Evolutionary conservation across 2,113 vertebrate species (phyloP).

Genomic region (Hystrix cristata): DNA sequence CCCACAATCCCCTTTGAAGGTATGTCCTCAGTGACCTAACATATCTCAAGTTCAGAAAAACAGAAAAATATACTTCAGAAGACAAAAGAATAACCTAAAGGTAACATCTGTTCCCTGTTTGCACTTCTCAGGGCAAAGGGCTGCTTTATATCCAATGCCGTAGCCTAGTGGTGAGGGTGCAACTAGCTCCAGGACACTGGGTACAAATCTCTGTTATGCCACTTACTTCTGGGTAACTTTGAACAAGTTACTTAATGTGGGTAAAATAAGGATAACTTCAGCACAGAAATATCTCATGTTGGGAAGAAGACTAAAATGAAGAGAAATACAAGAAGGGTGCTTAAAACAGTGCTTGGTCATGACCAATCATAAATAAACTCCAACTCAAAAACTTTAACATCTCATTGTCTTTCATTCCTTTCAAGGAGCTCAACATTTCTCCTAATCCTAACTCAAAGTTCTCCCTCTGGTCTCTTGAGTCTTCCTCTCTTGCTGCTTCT

Average conservation of each 20-base stretch:
- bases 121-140: neutral
- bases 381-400: neutral
- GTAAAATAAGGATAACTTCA: neutral
- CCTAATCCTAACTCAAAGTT: neutral
- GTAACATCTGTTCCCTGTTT: neutral
- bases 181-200: neutral
- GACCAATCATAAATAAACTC: neutral
- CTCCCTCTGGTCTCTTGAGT: neutral
- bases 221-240: neutral
- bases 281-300: neutral
- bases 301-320: constrained; percentile 8
- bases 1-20: neutral
- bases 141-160: neutral
- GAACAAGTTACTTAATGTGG: neutral
- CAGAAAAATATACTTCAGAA: neutral
- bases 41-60: neutral
- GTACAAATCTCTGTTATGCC: neutral
- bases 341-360: neutral
- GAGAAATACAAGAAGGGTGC: neutral
- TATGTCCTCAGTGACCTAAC: neutral
- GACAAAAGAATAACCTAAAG: neutral
- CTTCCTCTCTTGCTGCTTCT: neutral
- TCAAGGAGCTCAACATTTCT: neutral
- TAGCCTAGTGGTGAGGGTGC: neutral
- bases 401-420: neutral